Percentiles rank a stretch among this genome's conserved stretches.
phyloP scores from a whole-genome alignment of 2,797 vertebrate genomes.

The Bryconaethiops microstoma region DNA sequence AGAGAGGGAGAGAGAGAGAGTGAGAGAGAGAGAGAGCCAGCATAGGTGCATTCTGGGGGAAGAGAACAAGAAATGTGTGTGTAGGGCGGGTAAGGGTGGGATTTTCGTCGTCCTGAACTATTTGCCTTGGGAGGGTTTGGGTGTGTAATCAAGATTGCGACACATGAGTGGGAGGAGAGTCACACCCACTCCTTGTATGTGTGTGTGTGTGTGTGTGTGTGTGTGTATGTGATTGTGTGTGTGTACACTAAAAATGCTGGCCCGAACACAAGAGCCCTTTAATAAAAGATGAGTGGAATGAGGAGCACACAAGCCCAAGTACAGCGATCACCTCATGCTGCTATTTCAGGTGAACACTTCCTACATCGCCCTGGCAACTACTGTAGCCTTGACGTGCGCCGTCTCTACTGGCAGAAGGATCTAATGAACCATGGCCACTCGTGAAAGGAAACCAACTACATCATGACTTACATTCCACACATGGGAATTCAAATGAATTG shows the following conservation, averaged over 20 bases:
- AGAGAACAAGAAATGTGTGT: background rate
- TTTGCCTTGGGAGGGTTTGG: conserved; percentile 62
- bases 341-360: conserved; percentile 60
- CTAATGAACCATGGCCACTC: conserved; percentile 34
- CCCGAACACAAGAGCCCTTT: conserved; percentile 32
- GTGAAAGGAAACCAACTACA: conserved; percentile 10
- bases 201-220: conserved; percentile 22
- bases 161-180: conserved; percentile 47
- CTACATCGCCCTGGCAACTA: conserved; percentile 54
- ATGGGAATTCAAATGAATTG: conserved; percentile 5
- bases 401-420: conserved; percentile 27
- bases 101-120: conserved; percentile 42
- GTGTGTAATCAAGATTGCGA: conserved; percentile 57
- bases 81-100: conserved; percentile 9
- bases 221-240: conserved; percentile 29
- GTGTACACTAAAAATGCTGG: background rate
- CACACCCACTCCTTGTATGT: conserved; percentile 43
- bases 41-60: background rate
- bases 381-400: conserved; percentile 46
- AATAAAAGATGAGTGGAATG: conserved; percentile 49
- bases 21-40: conserved; percentile 12
- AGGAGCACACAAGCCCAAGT: conserved; percentile 18
- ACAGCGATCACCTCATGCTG: conserved; percentile 28
- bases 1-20: background rate
- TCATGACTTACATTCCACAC: conserved; percentile 8